Conservation (phyloP, 2,113 vertebrate genomes). For the Amphiprion percula region DNA sequence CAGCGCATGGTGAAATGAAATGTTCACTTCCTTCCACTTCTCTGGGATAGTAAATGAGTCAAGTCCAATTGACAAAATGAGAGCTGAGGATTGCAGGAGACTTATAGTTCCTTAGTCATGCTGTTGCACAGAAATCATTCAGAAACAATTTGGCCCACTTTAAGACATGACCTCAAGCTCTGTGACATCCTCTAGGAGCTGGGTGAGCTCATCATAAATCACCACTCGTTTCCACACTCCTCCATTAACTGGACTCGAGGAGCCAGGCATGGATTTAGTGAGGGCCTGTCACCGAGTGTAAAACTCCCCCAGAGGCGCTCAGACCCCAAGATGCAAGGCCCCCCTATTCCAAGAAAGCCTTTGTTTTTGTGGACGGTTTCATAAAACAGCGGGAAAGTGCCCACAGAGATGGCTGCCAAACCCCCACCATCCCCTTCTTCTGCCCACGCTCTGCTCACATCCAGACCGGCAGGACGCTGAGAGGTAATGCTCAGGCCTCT, state of each 20-base stretch:
- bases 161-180: constrained; percentile 23
- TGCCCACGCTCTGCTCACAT: not conserved
- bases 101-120: constrained; percentile 17
- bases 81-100: constrained; percentile 1
- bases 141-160: constrained; percentile 14
- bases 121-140: not conserved
- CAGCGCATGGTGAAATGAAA: constrained; percentile 13
- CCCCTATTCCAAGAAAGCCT: constrained; percentile 47
- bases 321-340: not conserved
- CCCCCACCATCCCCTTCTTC: not conserved
- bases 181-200: constrained; percentile 1
- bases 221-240: not conserved
- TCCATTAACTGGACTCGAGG: constrained; percentile 20
- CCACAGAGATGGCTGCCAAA: constrained; percentile 35
- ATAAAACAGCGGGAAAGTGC: constrained; percentile 36
- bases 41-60: not conserved
- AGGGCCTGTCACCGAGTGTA: not conserved
- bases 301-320: constrained; percentile 12
- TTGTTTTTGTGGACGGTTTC: constrained; percentile 29
- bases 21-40: not conserved
- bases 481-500: constrained; percentile 25
- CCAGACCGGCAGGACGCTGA: constrained; percentile 1
- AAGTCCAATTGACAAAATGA: constrained; percentile 20
- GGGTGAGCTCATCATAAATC: constrained; percentile 53
- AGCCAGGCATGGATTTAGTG: constrained; percentile 1